Evolutionary conservation across 2,888 invertebrate species (phyloP).

Genomic region (Alviniconcha strummeri): DNA sequence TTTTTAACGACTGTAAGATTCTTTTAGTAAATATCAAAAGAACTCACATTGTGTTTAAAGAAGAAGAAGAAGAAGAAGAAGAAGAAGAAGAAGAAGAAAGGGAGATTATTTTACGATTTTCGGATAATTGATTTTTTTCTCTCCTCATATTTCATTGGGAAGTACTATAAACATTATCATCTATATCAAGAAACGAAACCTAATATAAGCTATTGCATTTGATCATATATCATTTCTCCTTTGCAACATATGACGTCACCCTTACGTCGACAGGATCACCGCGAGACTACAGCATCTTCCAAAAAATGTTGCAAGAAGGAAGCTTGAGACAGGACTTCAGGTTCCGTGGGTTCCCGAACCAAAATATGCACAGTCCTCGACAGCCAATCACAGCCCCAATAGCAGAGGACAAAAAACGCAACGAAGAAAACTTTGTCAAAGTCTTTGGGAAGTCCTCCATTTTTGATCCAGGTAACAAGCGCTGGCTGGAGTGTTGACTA

Average conservation of each 20-base stretch:
- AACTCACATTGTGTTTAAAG: too few species aligned
- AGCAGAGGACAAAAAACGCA: constrained; percentile 28
- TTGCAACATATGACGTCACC: not conserved
- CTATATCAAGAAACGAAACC: too few species aligned
- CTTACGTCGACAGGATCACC: constrained; percentile 3
- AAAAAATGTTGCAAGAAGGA: constrained; percentile 24
- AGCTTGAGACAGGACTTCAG: constrained; percentile 39
- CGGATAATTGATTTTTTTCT: too few species aligned
- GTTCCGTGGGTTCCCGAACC: constrained; percentile 42
- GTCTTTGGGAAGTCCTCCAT: constrained; percentile 38
- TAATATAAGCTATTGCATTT: not conserved
- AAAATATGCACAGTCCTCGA: constrained; percentile 41
- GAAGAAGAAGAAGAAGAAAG: too few species aligned
- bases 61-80: too few species aligned
- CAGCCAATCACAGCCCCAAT: constrained; percentile 26
- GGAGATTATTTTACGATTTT: too few species aligned
- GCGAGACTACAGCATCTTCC: constrained; percentile 4
- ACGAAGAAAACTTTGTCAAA: constrained; percentile 35
- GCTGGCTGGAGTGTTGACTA: too few species aligned
- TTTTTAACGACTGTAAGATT: too few species aligned
- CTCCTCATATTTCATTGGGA: too few species aligned
- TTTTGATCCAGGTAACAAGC: constrained; percentile 39
- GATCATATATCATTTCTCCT: not conserved
- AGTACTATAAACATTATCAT: too few species aligned
- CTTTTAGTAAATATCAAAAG: too few species aligned